Evolutionary conservation across 2,797 vertebrate species (phyloP).

Genomic region (Craterocephalus amniculus): DNA sequence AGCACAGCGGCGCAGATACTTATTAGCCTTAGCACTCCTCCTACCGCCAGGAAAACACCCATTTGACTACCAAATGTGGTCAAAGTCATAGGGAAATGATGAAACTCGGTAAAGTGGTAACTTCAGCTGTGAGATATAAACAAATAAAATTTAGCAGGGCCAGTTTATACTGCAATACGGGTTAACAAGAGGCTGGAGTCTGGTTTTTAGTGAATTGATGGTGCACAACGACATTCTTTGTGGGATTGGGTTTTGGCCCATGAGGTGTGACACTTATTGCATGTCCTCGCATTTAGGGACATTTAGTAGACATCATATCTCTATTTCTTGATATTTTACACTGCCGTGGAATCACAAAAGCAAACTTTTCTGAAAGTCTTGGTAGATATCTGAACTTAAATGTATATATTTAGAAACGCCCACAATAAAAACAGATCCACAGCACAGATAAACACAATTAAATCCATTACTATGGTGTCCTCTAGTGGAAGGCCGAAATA

Average conservation of each 20-base stretch:
- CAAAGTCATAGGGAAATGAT: constrained; percentile 57
- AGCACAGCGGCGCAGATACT: constrained; percentile 37
- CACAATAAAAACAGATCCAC: neutral
- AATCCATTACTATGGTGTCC: neutral
- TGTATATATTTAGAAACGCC: neutral
- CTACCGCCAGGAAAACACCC: constrained; percentile 48
- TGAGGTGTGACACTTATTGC: neutral
- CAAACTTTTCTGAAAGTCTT: neutral
- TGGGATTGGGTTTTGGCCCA: neutral
- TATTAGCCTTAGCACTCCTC: constrained; percentile 48
- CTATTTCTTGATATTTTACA: neutral
- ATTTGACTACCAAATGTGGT: constrained; percentile 84
- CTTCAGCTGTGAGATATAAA: neutral
- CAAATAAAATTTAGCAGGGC: constrained; percentile 3
- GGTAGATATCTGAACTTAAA: neutral
- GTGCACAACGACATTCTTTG: neutral
- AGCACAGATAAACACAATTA: neutral
- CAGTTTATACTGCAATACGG: constrained; percentile 1
- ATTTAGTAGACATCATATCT: neutral
- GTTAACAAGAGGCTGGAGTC: neutral
- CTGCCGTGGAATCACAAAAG: neutral
- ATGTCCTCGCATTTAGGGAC: neutral
- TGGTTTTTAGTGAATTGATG: neutral
- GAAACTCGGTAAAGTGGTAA: constrained; percentile 27
- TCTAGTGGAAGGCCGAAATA: neutral